These are phyloP conservation scores for Drosophila ustulata DNA, from an alignment of 2,888 invertebrate species.

Conservation along the genomic window DNA sequence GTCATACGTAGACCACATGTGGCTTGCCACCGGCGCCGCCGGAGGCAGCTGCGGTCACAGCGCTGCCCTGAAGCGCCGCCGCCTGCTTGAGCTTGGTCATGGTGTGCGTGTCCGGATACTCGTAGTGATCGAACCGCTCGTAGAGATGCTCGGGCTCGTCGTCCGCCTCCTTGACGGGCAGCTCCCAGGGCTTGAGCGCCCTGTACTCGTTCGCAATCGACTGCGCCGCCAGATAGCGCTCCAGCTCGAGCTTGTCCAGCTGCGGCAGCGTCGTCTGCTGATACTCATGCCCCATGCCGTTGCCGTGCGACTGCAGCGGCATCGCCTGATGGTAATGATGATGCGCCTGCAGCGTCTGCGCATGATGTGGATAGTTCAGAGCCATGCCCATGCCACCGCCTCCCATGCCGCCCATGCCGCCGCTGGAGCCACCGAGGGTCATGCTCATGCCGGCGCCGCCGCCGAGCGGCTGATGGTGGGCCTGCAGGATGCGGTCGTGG, in stretches of 20 bases:
- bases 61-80: conserved; percentile 50
- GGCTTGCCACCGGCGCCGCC: conserved; percentile 65
- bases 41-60: conserved; percentile 10
- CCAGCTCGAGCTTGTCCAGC: conserved; percentile 85
- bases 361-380: conserved; percentile 78
- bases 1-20: conserved; percentile 85
- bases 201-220: conserved; percentile 85
- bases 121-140: conserved; percentile 85
- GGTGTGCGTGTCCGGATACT: conserved; percentile 85
- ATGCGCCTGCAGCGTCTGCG: conserved; percentile 77
- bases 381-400: conserved; percentile 58
- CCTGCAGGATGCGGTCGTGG: conserved; percentile 84
- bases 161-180: conserved; percentile 83
- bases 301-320: conserved; percentile 66
- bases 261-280: conserved; percentile 81
- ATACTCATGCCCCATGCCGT: conserved; percentile 59
- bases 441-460: conserved; percentile 71
- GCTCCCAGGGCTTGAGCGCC: conserved; percentile 84
- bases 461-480: conserved; percentile 82
- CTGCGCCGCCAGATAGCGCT: conserved; percentile 85
- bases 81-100: conserved; percentile 81
- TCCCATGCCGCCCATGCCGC: not conserved
- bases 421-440: conserved; percentile 55
- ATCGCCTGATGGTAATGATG: conserved; percentile 81
- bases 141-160: conserved; percentile 85